phyloP scores from a whole-genome alignment of 2,113 vertebrate species.

The Ciconia stormi region DNA sequence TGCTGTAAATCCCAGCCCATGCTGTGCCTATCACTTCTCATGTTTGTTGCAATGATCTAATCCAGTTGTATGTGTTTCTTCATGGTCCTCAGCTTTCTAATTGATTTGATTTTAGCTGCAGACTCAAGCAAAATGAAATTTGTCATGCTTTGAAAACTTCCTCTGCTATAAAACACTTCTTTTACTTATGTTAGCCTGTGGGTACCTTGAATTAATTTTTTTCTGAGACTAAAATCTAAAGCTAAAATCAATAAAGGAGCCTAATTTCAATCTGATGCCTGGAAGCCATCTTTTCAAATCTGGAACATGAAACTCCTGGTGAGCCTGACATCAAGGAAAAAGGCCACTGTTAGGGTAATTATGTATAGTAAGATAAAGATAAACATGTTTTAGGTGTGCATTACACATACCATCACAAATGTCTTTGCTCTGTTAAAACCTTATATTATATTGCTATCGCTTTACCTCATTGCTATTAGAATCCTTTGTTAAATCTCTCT shows the following conservation, averaged over 20 bases:
- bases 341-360: not conserved
- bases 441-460: not conserved
- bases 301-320: not conserved
- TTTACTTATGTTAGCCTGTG: not conserved
- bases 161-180: not conserved
- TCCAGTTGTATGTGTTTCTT: not conserved
- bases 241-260: not conserved
- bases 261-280: not conserved
- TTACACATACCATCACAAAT: not conserved
- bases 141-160: not conserved
- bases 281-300: not conserved
- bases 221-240: not conserved
- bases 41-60: not conserved
- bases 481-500: not conserved
- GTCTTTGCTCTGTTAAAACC: not conserved
- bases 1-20: not conserved
- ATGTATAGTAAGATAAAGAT: not conserved
- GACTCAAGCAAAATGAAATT: not conserved
- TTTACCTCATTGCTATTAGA: not conserved
- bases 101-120: not conserved
- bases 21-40: not conserved
- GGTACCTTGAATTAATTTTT: not conserved
- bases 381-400: not conserved
- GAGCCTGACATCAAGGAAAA: not conserved
- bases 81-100: not conserved